Evolutionary conservation across 2,113 vertebrate species (phyloP).

Genomic region (human): GRCh38 chr12:6388001-6388500

Average conservation of each 20-base stretch:
- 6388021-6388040: not conserved
- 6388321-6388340: not conserved
- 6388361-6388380: not conserved
- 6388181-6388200: not conserved
- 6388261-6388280: not conserved
- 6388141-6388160: not conserved
- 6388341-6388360: not conserved
- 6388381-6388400: constrained; percentile 36
- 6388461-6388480: constrained; percentile 69
- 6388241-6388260: not conserved
- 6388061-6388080: not conserved
- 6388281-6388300: not conserved
- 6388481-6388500: constrained; percentile 76
- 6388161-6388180: not conserved
- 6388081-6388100: not conserved
- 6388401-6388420: constrained; percentile 55
- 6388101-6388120: not conserved
- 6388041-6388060: not conserved
- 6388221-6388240: not conserved
- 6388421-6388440: constrained; percentile 46
- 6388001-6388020: not conserved
- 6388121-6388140: too few relatives aligned
- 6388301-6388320: not conserved
- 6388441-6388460: not conserved
- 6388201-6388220: not conserved